Evolutionary conservation across 2,113 vertebrate species (phyloP).

Genomic region (Martes martes): DNA sequence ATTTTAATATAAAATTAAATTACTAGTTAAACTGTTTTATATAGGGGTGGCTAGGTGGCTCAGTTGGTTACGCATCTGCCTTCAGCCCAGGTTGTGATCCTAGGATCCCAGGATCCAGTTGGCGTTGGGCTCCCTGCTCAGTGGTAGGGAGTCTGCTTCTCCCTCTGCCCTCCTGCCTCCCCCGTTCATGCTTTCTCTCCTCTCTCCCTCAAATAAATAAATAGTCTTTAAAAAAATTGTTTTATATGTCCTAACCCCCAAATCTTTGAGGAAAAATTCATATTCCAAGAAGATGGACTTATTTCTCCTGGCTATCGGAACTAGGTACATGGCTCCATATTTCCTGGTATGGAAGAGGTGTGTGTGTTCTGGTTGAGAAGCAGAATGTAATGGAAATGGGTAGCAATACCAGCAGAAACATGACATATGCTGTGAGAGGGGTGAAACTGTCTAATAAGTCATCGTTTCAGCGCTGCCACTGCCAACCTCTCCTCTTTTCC

Average conservation of each 20-base stretch:
- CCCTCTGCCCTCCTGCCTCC: background rate
- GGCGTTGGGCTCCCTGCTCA: background rate
- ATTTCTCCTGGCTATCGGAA: background rate
- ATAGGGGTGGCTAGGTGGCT: background rate
- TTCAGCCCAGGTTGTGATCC: background rate
- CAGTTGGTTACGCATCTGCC: background rate
- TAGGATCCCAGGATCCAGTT: background rate
- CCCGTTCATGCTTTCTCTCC: background rate
- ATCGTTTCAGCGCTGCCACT: background rate
- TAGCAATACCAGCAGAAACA: background rate
- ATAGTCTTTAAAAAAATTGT: background rate
- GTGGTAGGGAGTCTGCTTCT: background rate
- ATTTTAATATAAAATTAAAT: constrained; percentile 16
- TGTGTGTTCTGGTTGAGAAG: background rate
- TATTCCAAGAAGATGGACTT: background rate
- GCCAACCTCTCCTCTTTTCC: background rate
- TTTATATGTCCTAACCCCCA: background rate
- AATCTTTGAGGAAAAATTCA: background rate
- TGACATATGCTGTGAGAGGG: background rate
- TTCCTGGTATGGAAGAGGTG: background rate
- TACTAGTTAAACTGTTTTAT: background rate
- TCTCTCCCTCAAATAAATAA: no score
- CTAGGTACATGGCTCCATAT: background rate
- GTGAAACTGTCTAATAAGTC: background rate
- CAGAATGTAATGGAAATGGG: background rate